phyloP scores from a whole-genome alignment of 2,888 invertebrate genomes.

The Nezara viridula region DNA sequence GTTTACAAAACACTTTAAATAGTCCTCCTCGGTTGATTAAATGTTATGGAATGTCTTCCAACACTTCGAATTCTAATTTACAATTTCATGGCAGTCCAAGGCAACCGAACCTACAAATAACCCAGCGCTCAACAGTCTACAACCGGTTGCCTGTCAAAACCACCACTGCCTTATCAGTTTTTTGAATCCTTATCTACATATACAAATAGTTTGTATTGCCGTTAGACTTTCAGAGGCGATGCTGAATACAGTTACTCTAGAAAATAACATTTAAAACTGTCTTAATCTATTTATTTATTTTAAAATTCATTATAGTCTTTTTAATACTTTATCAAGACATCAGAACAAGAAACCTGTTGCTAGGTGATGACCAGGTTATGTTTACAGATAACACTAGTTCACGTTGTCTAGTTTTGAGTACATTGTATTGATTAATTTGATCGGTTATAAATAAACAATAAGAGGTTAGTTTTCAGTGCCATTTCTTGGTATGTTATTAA shows the following conservation, averaged over 20 bases:
- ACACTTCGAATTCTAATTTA: background rate
- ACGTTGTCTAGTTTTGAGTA: background rate
- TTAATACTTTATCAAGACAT: background rate
- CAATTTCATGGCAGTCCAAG: background rate
- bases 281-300: background rate
- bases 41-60: background rate
- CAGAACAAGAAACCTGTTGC: slow-evolving; percentile 16
- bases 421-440: background rate
- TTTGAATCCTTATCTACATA: background rate
- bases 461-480: background rate
- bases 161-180: slow-evolving; percentile 2
- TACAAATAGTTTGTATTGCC: background rate
- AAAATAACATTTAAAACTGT: background rate
- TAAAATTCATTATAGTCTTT: background rate
- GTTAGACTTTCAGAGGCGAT: background rate
- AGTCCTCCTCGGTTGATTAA: background rate
- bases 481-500: background rate
- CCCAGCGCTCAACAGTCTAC: background rate
- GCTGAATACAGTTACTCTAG: background rate
- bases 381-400: background rate
- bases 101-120: slow-evolving; percentile 15
- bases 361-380: slow-evolving; percentile 4
- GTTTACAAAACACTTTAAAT: background rate
- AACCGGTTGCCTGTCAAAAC: slow-evolving; percentile 4
- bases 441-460: background rate